These are phyloP conservation scores for Aspiorhynchus laticeps DNA, from an alignment of 2,113 vertebrate genomes.

Conservation along the genomic window DNA sequence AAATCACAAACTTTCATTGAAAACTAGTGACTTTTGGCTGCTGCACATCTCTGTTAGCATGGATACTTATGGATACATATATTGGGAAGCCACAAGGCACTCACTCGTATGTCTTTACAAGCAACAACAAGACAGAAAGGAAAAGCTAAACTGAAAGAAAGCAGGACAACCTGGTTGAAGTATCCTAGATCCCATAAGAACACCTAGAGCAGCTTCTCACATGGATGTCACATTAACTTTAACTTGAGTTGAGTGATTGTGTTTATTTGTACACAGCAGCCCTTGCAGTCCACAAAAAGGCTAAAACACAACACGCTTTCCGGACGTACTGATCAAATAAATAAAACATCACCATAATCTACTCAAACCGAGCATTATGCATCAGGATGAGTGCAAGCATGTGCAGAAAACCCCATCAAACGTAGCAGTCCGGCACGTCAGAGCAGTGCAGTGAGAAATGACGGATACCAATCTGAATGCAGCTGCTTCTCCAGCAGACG, in stretches of 20 bases:
- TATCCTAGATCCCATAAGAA: background rate
- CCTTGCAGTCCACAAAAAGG: background rate
- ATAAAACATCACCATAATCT: background rate
- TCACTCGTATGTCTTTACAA: background rate
- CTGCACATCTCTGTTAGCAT: background rate
- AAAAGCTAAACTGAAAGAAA: background rate
- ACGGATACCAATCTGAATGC: slow-evolving; percentile 35
- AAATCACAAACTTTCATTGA: background rate
- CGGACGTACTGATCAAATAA: background rate
- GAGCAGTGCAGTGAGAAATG: slow-evolving; percentile 35
- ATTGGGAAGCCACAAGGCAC: background rate
- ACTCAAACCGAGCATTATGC: background rate
- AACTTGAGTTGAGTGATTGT: background rate
- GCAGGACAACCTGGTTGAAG: background rate
- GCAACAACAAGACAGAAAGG: background rate
- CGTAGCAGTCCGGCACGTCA: slow-evolving; percentile 15
- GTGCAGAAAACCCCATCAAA: slow-evolving; percentile 38
- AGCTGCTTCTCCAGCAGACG: slow-evolving; percentile 33
- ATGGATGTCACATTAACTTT: slow-evolving; percentile 5
- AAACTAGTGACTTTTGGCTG: background rate
- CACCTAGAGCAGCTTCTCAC: background rate
- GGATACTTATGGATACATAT: background rate
- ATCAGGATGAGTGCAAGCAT: slow-evolving; percentile 21
- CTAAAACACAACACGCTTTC: background rate
- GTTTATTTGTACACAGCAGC: slow-evolving; percentile 1